A percentile compares a stretch with the other conserved stretches of the same genome.
Evolutionary conservation across 2,797 vertebrate species (phyloP).

Genomic region (Sardinella longiceps): DNA sequence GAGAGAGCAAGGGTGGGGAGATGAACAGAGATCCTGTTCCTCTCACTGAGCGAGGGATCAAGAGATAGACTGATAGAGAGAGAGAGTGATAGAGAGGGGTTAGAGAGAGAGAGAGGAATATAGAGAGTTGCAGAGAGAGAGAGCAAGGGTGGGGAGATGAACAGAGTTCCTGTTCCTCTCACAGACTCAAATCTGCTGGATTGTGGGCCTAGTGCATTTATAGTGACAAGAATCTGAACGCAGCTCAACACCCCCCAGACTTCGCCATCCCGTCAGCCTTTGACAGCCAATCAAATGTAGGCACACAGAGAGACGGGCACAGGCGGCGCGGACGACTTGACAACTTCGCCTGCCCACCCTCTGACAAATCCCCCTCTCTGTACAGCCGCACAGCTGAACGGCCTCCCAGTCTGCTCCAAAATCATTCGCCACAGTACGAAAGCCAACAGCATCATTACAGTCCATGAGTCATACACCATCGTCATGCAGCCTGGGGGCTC

Average conservation of each 20-base stretch:
- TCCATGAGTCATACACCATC: neutral
- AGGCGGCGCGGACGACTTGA: too few species aligned
- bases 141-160: constrained; percentile 23
- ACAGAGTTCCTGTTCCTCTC: constrained; percentile 44
- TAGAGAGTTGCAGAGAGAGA: neutral
- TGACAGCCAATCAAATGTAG: neutral
- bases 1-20: too few species aligned
- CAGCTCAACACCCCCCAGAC: neutral
- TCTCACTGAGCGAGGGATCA: too few species aligned
- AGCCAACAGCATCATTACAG: too few species aligned
- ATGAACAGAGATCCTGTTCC: too few species aligned
- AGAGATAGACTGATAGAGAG: too few species aligned
- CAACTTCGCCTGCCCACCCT: too few species aligned
- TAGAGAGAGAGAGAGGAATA: too few species aligned
- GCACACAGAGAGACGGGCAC: neutral
- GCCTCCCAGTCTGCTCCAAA: neutral
- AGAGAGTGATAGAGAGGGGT: too few species aligned
- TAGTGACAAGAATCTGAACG: constrained; percentile 38
- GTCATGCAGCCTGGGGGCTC: neutral
- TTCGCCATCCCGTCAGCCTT: neutral
- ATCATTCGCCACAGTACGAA: too few species aligned
- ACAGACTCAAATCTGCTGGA: constrained; percentile 42
- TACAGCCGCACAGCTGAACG: neutral
- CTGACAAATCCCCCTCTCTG: neutral
- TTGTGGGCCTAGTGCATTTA: constrained; percentile 35